Evolutionary conservation across 2,888 invertebrate species (phyloP), one percentile per base, ranked within the genome.

Genomic region (Pemphredon lugubris): DNA sequence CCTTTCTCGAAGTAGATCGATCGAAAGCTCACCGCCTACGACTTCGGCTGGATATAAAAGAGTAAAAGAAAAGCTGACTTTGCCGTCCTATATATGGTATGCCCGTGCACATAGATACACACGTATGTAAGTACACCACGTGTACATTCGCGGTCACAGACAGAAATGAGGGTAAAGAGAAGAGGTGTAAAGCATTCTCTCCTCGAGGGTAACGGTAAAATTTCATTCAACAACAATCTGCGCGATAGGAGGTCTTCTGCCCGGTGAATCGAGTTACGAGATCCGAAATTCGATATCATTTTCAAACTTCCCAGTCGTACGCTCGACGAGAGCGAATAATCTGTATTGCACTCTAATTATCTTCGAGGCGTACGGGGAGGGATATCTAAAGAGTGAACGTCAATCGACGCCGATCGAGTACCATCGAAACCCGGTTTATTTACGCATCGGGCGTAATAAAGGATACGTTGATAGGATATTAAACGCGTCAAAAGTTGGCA

Each of bases 1-100:
- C 57, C 61, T n/a, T 53, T 39, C 40, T 51, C 21, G 21, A 23
- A 30, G 34, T 39, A 58, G 58, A 76, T 77, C 69, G 74, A 76
- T 77, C 51, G 59, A 37, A 32, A 26, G 57, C 65, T 47, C 53
- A 32, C 50, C 47, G 53, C 51, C 50, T 59, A 39, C 48, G 44
- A 40, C 39, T 60, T 48, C 13, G n/a, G 54, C 42, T 9, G 21
- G 42, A 55, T n/a, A 51, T 59, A 65, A 69, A 42, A 40, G 37
- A 16, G 45, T 20, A 48, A 23, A 39, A 34, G 20, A 44, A 68
- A 30, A 14, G 16, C 6, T 18, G 23, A 32, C 39, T 39, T 16
- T 6, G 11, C 6, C 18, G 2, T 5, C 5, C 16, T 16, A 7
- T n/a, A 11, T 34, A 34, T 34, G n/a, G n/a, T n/a, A n/a, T 34